phyloP scores from a whole-genome alignment of 53 echinoderm and acorn worm species.

The Holothuria leucospilota region DNA sequence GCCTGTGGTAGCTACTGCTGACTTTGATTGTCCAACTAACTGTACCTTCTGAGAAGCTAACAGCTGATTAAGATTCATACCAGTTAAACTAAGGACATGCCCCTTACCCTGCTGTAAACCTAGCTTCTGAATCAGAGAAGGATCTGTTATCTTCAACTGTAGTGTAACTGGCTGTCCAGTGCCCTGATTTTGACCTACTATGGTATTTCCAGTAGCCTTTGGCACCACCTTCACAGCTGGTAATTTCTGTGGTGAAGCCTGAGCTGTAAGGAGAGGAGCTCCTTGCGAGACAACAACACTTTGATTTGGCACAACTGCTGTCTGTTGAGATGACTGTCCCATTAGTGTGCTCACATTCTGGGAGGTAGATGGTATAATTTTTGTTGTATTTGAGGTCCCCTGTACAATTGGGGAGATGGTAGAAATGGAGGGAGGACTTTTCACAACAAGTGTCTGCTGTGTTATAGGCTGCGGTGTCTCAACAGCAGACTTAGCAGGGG shows the following conservation, averaged over 20 bases:
- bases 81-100: conserved; percentile 64
- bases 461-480: neutral
- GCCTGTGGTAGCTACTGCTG: neutral
- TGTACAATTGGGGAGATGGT: conserved; percentile 1
- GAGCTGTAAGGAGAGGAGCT: neutral
- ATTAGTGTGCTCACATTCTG: neutral
- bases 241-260: conserved; percentile 24
- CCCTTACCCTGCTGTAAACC: conserved; percentile 63
- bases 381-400: neutral
- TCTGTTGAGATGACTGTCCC: neutral
- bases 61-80: conserved; percentile 32
- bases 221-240: conserved; percentile 17
- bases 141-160: conserved; percentile 83
- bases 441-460: conserved; percentile 16
- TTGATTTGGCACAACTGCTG: neutral
- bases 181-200: conserved; percentile 1
- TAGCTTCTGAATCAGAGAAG: conserved; percentile 75
- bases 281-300: conserved; percentile 11
- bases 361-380: neutral
- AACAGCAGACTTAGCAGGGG: neutral
- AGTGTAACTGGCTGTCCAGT: conserved; percentile 76
- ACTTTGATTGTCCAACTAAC: conserved; percentile 2
- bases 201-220: conserved; percentile 8
- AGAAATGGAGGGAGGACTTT: conserved; percentile 6
- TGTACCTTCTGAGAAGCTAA: conserved; percentile 46